These are phyloP conservation scores for Caloenas nicobarica DNA, from an alignment of 2,113 vertebrate genomes.

Conservation along the genomic window DNA sequence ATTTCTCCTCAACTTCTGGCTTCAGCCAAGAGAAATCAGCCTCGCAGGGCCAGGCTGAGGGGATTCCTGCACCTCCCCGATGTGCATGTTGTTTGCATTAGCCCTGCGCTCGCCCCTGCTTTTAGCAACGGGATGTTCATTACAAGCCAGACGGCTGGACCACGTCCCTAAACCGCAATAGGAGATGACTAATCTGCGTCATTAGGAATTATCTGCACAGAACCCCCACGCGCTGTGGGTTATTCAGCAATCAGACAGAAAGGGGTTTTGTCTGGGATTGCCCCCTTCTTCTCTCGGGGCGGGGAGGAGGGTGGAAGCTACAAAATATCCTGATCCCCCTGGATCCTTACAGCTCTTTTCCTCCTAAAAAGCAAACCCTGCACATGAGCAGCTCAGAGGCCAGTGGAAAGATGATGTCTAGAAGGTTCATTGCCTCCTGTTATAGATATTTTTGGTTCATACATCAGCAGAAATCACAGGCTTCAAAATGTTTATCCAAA, in stretches of 20 bases:
- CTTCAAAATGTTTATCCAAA: not conserved
- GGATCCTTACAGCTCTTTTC: not conserved
- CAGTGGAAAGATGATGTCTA: not conserved
- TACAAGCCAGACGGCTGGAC: conserved; percentile 43
- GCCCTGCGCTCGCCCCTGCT: not conserved
- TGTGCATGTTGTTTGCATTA: conserved; percentile 1
- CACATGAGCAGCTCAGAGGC: not conserved
- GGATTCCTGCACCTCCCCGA: not conserved
- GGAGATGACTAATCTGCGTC: conserved; percentile 57
- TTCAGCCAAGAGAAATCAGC: not conserved
- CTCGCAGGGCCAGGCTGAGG: not conserved
- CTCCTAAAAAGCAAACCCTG: not conserved
- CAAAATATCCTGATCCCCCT: rapidly evolving
- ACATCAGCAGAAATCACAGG: not conserved
- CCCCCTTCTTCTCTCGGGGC: not conserved
- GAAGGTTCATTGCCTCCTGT: not conserved
- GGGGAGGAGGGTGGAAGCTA: not conserved
- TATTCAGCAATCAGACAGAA: conserved; percentile 15
- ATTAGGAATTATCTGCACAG: conserved; percentile 30
- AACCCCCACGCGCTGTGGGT: not conserved
- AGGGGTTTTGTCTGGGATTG: not conserved
- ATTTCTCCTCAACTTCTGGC: not conserved
- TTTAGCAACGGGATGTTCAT: not conserved
- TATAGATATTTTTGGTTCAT: not conserved
- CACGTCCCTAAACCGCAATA: not conserved